These are phyloP conservation scores for Picathartes gymnocephalus DNA, from an alignment of 2,113 vertebrate species.

Conservation along the genomic window DNA sequence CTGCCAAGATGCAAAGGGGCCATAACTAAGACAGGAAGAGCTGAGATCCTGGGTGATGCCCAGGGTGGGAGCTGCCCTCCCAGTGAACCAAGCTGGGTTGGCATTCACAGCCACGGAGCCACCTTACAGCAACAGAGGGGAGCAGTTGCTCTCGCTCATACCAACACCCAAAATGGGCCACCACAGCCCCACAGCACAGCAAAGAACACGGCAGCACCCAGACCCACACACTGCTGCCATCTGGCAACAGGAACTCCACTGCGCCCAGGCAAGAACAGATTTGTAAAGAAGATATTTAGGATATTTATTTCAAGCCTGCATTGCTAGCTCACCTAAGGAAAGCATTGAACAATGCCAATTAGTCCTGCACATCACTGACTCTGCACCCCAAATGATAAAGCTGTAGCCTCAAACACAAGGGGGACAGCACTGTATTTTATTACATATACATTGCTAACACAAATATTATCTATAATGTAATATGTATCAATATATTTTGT, in stretches of 20 bases:
- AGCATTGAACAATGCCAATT: neutral
- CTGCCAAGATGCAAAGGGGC: neutral
- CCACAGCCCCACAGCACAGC: neutral
- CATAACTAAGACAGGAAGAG: rapidly evolving
- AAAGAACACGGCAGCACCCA: neutral
- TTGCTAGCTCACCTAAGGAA: neutral
- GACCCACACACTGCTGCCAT: neutral
- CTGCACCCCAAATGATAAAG: neutral
- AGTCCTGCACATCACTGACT: neutral
- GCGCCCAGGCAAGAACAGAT: neutral
- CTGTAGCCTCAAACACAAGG: neutral
- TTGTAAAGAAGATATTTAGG: neutral
- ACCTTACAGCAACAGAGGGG: rapidly evolving
- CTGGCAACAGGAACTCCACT: neutral
- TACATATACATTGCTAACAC: neutral
- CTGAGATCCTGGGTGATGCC: neutral
- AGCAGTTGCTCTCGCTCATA: neutral
- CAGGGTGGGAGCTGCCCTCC: neutral
- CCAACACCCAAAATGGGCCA: rapidly evolving
- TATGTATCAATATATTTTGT: neutral
- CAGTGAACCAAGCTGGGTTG: neutral
- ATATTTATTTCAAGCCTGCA: neutral
- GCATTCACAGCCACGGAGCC: neutral
- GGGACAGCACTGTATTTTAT: neutral
- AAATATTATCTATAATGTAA: neutral